Percentiles rank a stretch among this genome's conserved stretches.
Evolutionary conservation across 2,888 invertebrate genomes (phyloP).

Genomic region (Amblyteles armatorius): DNA sequence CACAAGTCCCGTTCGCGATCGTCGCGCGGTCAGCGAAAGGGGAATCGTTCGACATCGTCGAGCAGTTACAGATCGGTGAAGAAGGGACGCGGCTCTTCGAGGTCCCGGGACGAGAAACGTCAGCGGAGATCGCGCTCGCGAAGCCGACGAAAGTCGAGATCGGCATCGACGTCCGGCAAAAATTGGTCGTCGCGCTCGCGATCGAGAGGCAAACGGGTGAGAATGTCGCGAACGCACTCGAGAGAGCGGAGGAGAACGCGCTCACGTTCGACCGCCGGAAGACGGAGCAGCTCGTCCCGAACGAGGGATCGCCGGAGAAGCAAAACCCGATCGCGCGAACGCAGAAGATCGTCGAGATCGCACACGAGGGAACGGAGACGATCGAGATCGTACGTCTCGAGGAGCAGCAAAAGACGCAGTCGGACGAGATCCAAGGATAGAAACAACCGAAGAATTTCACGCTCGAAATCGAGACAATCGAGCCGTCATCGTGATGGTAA

Average conservation of each 20-base stretch:
- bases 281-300: constrained; percentile 52
- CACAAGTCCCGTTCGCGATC: constrained; percentile 71
- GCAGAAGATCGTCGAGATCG: constrained; percentile 70
- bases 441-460: constrained; percentile 71
- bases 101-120: constrained; percentile 76
- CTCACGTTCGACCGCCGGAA: constrained; percentile 72
- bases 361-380: constrained; percentile 75
- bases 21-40: constrained; percentile 61
- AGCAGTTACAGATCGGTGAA: constrained; percentile 76
- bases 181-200: constrained; percentile 78
- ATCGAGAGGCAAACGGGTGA: constrained; percentile 76
- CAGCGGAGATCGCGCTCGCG: constrained; percentile 71
- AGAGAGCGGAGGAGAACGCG: constrained; percentile 74
- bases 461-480: constrained; percentile 77
- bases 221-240: constrained; percentile 69
- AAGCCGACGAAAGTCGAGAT: constrained; percentile 74
- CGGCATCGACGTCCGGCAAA: constrained; percentile 65
- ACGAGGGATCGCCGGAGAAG: constrained; percentile 61
- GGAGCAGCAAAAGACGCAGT: constrained; percentile 72
- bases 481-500: constrained; percentile 82
- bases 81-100: constrained; percentile 64
- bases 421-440: constrained; percentile 76
- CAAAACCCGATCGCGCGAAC: constrained; percentile 73
- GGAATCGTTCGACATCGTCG: constrained; percentile 78
- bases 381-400: constrained; percentile 77